Base-by-base conservation (phyloP, 1,140 invertebrate species). In the Galleria mellonella region DNA sequence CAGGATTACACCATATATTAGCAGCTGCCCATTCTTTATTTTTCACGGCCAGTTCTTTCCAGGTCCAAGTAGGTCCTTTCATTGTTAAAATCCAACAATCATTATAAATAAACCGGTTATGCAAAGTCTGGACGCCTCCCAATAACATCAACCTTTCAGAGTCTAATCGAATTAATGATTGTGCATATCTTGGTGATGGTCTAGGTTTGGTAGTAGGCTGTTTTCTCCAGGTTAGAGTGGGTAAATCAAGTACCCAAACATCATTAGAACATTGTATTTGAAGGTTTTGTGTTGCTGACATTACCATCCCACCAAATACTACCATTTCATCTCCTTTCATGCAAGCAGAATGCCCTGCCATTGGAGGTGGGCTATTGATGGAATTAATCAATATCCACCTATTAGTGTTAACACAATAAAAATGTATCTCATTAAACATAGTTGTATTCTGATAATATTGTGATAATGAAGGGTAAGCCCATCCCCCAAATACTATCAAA, bases 401-500 rank as follows among this genome's bases (percentile, higher is more conserved):
- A 83, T 97, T 98, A 12, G 89, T 89, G 46, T 87, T 87, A 23
- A 96, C 92, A 81, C 93, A 93, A 66, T 97, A 99, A 36, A 94
- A 89, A 79, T 99, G 97, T 32, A 99, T 88, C 83, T 98, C 96
- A 83, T 96, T 95, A 66, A 97, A 98, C 68, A 97, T 90, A 56
- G 92, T 92, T 88, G 93, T 93, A 62, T 92, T 92, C 78, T 98
- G 96, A 85, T 97, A 95, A 28, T 96, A 88, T 31, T 96, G 94
- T 84, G 95, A 96, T 1, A 94, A 89, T 29, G 95, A 95, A 12
- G 97, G 96, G 85, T 97, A 95, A 9, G 96, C 95, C 96, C 96
- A 98, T 4, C 97, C 97, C 33, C 97, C 97, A 89, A 97, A 98
- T 17, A 99, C 84, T 49, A 98, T 91, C 44, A 97, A 87, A 55